A percentile compares a stretch with the other conserved stretches of the same genome.
Evolutionary conservation across 1,140 invertebrate genomes (phyloP).

Genomic region (Zaprionus gabonicus): DNA sequence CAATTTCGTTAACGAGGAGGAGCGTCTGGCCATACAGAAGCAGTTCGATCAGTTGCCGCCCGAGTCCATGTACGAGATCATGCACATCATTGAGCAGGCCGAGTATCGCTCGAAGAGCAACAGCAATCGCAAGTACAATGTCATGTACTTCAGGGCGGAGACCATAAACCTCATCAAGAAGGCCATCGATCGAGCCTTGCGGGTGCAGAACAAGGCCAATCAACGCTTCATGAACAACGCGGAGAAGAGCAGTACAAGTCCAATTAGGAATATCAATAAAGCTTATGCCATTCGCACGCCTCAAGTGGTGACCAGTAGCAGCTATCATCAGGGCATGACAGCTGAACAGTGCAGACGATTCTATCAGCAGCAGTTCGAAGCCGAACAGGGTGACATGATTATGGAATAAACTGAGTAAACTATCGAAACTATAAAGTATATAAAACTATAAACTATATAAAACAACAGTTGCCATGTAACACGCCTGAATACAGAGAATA

Average conservation of each 20-base stretch:
- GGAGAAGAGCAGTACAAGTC: neutral
- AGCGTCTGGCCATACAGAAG: slow-evolving; percentile 8
- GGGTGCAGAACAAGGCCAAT: neutral
- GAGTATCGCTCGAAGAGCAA: slow-evolving; percentile 7
- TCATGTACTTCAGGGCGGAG: neutral
- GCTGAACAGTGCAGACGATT: too few relatives aligned
- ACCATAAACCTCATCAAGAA: slow-evolving; percentile 15
- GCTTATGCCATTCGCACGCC: neutral
- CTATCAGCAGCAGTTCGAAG: too few relatives aligned
- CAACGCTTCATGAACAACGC: neutral
- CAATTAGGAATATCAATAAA: neutral
- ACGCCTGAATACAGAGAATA: too few relatives aligned
- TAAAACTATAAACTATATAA: too few relatives aligned
- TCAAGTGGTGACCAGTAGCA: neutral
- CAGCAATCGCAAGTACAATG: slow-evolving; percentile 8
- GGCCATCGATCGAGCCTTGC: neutral
- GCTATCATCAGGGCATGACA: neutral
- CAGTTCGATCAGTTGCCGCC: neutral
- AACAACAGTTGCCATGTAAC: too few relatives aligned
- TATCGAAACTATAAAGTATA: too few relatives aligned
- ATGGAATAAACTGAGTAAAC: too few relatives aligned
- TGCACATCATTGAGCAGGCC: slow-evolving; percentile 21
- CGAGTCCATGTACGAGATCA: slow-evolving; percentile 13
- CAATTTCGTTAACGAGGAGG: neutral
- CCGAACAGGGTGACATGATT: too few relatives aligned